Evolutionary conservation across 1,140 invertebrate species (phyloP), one percentile per base, ranked within the genome.

Genomic region (Phymorhynchus buccinoides): DNA sequence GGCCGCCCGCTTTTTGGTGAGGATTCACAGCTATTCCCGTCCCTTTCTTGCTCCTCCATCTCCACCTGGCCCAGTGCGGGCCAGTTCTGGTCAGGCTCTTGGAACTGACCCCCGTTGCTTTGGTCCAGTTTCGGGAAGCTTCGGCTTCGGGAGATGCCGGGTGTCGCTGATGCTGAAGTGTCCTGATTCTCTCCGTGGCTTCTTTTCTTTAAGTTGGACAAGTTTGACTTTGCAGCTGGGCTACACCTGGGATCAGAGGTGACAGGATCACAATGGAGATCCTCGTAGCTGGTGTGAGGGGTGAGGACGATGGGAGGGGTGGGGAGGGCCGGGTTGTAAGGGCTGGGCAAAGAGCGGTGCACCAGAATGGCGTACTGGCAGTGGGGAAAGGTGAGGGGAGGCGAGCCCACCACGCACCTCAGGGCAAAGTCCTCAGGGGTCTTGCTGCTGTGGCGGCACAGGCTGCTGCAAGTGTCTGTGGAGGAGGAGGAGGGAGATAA

Each of bases 291-390:
- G 48, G 52, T 81, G 52, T 66, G 62, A 0, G 80, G 80, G 14
- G 80, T 81, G 35, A 81, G 80, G 48, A 81, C 80, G 80, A 81
- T 81, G 80, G 80, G 80, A 7, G 80, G 80, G 52, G 80, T 81
- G 52, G 80, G 80, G 16, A 81, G 80, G 35, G 62, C 37, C 52
- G 80, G 80, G 52, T 62, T 30, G 52, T 62, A 66, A 32, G 52
- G 80, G 52, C 62, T 81, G 35, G 48, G 48, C 52, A 81, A 56
- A 3, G 80, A 42, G 48, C 48, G 41, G 52, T 81, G 80, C 18
- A 81, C 48, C 16, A 81, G 48, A 0, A 81, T n/a, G 6, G 52
- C 52, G 48, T 66, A n/a, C 6, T 66, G 80, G 44, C 48, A n/a
- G 32, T 81, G 80, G 1, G 80, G 80, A 35, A 81, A 81, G 32